phyloP scores from a whole-genome alignment of 2,113 vertebrate genomes.

The Lepidothrix coronata region DNA sequence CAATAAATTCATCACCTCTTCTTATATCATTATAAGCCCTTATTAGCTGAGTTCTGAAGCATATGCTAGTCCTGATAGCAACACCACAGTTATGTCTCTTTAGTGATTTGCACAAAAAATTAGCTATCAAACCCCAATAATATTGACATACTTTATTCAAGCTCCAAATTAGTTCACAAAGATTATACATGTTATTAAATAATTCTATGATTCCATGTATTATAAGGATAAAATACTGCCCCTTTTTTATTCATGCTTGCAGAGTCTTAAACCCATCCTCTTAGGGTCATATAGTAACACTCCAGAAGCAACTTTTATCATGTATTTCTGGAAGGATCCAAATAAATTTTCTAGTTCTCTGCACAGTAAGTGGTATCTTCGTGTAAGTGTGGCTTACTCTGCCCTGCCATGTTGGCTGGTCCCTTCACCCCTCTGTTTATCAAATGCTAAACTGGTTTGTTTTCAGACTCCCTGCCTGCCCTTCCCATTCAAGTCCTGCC shows the following conservation, averaged over 20 bases:
- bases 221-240: not conserved
- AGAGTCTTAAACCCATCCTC: not conserved
- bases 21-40: not conserved
- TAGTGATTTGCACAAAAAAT: not conserved
- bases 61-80: not conserved
- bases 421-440: not conserved
- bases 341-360: not conserved
- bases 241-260: not conserved
- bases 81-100: not conserved
- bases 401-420: not conserved
- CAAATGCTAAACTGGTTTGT: not conserved
- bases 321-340: not conserved
- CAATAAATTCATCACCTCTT: not conserved
- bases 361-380: not conserved
- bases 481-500: not conserved
- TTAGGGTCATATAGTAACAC: not conserved
- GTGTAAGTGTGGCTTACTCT: not conserved
- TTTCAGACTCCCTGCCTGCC: not conserved
- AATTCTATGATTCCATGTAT: not conserved
- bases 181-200: fast-evolving
- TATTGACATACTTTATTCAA: not conserved
- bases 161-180: not conserved
- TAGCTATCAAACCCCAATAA: not conserved
- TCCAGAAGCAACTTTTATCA: not conserved
- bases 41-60: not conserved